phyloP scores from a whole-genome alignment of 2,797 vertebrate genomes.

The Danionella dracula region DNA sequence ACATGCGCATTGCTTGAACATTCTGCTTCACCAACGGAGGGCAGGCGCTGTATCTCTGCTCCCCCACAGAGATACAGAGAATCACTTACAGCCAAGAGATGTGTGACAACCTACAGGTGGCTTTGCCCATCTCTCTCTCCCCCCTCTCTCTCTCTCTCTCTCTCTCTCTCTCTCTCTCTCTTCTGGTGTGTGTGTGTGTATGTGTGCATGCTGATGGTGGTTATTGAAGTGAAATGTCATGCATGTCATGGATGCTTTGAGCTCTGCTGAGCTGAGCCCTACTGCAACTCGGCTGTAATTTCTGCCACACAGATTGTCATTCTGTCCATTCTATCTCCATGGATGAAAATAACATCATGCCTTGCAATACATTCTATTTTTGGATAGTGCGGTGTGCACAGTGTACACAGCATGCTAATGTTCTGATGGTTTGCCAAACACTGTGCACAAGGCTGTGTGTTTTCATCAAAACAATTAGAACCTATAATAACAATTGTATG shows the following conservation, averaged over 20 bases:
- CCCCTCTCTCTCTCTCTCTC: no score
- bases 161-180: no score
- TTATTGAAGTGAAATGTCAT: conserved; percentile 53
- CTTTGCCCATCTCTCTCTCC: conserved; percentile 7
- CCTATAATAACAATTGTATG: not conserved
- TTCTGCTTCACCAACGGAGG: conserved; percentile 95
- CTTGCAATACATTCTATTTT: conserved; percentile 7
- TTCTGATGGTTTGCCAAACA: not conserved
- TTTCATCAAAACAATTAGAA: not conserved
- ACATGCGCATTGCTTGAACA: conserved; percentile 97
- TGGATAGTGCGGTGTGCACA: not conserved
- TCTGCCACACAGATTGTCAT: conserved; percentile 21
- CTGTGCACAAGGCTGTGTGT: not conserved
- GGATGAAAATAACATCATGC: not conserved
- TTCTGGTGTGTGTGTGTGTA: conserved; percentile 16
- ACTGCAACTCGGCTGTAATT: conserved; percentile 33
- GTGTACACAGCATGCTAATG: not conserved
- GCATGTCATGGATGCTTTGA: conserved; percentile 51
- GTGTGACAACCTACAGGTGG: conserved; percentile 94
- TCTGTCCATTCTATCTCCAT: conserved; percentile 4
- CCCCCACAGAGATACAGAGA: conserved; percentile 96
- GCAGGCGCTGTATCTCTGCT: conserved; percentile 93
- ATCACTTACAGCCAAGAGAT: conserved; percentile 97
- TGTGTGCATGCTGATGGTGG: conserved; percentile 28
- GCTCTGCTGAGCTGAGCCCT: conserved; percentile 42